A percentile compares a stretch with the other conserved stretches of the same genome.
Conservation (phyloP, 2,797 vertebrate species). For the Tragopan temminckii region DNA sequence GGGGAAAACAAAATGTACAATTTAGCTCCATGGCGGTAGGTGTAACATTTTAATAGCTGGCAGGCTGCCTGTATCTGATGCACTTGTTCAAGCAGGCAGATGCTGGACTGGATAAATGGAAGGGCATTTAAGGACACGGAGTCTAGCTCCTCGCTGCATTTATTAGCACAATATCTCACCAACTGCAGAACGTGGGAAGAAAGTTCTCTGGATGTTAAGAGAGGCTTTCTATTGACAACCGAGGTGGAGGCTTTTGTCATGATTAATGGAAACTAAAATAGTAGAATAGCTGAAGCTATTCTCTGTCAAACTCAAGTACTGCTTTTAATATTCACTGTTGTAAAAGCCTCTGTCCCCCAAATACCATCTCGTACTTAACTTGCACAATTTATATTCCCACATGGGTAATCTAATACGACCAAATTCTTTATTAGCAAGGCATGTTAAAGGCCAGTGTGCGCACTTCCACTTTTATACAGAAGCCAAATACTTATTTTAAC, state of each 20-base stretch:
- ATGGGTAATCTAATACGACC: not conserved
- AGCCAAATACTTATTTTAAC: not conserved
- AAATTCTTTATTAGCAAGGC: not conserved
- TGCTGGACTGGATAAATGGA: slow-evolving; percentile 67
- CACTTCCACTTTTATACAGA: not conserved
- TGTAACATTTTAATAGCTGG: slow-evolving; percentile 68
- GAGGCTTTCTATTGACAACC: slow-evolving; percentile 24
- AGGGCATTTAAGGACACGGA: slow-evolving; percentile 72
- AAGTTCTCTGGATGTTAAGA: slow-evolving; percentile 47
- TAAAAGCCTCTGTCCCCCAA: not conserved
- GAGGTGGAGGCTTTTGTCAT: slow-evolving; percentile 12
- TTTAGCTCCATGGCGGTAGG: slow-evolving; percentile 55
- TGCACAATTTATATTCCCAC: not conserved
- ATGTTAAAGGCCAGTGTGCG: not conserved
- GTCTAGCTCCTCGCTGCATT: slow-evolving; percentile 60
- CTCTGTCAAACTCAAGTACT: not conserved
- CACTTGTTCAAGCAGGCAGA: slow-evolving; percentile 59
- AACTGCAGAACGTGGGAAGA: slow-evolving; percentile 51
- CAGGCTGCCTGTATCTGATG: slow-evolving; percentile 69
- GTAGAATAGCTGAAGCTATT: not conserved
- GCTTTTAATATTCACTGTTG: not conserved
- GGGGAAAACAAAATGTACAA: slow-evolving; percentile 63
- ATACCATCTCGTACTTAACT: not conserved
- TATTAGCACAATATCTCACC: slow-evolving; percentile 58
- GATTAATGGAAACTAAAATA: slow-evolving; percentile 20